Evolutionary conservation across 2,888 invertebrate genomes (phyloP), one percentile per base, ranked within the genome.

Genomic region (Caenorhabditis macrosperma): DNA sequence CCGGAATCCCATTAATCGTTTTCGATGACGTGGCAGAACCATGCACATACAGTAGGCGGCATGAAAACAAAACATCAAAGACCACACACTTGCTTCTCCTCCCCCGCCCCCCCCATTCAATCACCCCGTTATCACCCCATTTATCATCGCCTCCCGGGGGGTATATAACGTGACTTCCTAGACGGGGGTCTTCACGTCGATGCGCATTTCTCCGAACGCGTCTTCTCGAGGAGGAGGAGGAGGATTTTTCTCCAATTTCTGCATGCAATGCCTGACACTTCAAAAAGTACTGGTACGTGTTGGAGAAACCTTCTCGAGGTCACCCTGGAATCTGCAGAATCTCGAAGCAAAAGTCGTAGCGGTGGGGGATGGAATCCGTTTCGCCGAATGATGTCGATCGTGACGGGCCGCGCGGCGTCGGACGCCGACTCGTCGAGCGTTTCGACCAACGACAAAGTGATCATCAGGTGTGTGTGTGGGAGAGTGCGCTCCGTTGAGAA

Each of bases 221-320:
- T n/a, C n/a, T n/a, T n/a, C n/a, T n/a, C n/a, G n/a, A n/a, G n/a
- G n/a, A n/a, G n/a, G n/a, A n/a, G n/a, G n/a, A n/a, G n/a, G n/a
- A n/a, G n/a, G n/a, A n/a, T n/a, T n/a, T n/a, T n/a, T n/a, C n/a
- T 33, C 33, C 5, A 33, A 7, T 33, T 9, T 38, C 12, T 38
- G 38, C 38, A 38, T 38, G 38, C 44, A 72, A 72, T 72, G 72
- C 64, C 72, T 63, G 63, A 72, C 63, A 64, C 57, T 55, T 72
- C 72, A 48, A 72, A 57, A 28, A 72, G 64, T 72, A 57, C 26
- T 48, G 72, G 72, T 72, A 5, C 55, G 72, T 22, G 0, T 28
- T 22, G 46, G 15, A 46, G 12, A 2, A 26, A 26, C 48, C 30
- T 12, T 26, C 33, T 12, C n/a, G n/a, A n/a, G n/a, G n/a, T n/a